Percentiles rank a stretch among this genome's conserved stretches.
These are phyloP conservation scores for Drosophila infuscata DNA, from an alignment of 2,888 invertebrate genomes.

Conservation along the genomic window DNA sequence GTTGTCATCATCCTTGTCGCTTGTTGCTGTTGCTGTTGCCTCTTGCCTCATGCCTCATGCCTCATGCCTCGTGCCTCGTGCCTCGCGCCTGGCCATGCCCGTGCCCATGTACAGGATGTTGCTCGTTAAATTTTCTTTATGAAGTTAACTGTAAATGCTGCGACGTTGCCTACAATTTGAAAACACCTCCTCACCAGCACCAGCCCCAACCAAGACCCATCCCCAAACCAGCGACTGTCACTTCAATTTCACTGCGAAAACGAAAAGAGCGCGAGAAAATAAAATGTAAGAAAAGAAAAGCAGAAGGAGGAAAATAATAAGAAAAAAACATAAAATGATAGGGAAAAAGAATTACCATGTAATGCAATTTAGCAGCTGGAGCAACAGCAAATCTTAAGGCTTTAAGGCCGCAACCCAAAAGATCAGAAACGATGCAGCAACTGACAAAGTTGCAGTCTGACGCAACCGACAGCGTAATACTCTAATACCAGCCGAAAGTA, in stretches of 20 bases:
- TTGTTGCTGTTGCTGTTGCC: neutral
- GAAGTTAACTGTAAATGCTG: conserved; percentile 80
- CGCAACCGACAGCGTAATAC: neutral
- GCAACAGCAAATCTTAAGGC: conserved; percentile 50
- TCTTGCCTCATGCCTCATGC: neutral
- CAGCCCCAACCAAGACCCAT: neutral
- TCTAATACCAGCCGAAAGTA: neutral
- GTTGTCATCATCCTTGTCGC: conserved; percentile 74
- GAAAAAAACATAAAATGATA: conserved; percentile 3
- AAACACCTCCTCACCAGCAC: conserved; percentile 1
- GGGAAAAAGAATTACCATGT: conserved; percentile 60
- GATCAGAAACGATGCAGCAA: conserved; percentile 24
- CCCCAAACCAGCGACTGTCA: conserved; percentile 24
- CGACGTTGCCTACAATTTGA: conserved; percentile 49
- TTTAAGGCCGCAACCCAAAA: conserved; percentile 51
- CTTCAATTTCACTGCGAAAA: conserved; percentile 69
- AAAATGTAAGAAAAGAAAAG: conserved; percentile 38
- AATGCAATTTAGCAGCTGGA: conserved; percentile 75
- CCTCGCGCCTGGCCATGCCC: neutral
- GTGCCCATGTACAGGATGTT: conserved; percentile 72
- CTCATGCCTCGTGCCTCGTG: neutral
- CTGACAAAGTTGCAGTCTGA: neutral
- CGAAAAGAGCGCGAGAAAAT: conserved; percentile 53
- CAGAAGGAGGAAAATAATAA: neutral
- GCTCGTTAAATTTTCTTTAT: conserved; percentile 79